Conservation (phyloP, 1,140 invertebrate genomes). For the Bombus soroeensis region DNA sequence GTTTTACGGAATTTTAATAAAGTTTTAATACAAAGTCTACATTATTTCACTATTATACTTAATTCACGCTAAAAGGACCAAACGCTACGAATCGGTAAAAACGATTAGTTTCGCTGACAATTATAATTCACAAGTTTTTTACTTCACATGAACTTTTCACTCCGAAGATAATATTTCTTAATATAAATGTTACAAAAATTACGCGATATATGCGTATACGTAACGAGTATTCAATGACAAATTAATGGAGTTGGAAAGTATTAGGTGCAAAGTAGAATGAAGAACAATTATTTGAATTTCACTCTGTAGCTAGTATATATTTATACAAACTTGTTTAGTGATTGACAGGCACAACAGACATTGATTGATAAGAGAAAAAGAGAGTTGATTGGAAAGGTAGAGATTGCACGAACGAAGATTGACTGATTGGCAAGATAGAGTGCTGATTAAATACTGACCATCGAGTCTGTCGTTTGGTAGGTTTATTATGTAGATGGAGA, state of each 20-base stretch:
- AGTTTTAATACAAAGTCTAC: neutral
- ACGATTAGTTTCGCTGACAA: neutral
- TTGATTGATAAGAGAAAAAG: conserved; percentile 7
- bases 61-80: no score
- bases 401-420: neutral
- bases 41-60: neutral
- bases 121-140: neutral
- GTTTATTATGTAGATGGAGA: neutral
- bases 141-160: neutral
- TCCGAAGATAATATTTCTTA: neutral
- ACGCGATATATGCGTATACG: neutral
- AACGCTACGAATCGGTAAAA: no score
- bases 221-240: neutral
- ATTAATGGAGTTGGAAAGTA: neutral
- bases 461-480: neutral
- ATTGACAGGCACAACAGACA: neutral
- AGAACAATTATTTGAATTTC: neutral
- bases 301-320: neutral
- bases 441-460: neutral
- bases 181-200: neutral
- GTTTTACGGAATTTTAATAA: no score
- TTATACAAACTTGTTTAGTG: neutral
- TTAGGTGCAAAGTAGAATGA: neutral
- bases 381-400: neutral
- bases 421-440: neutral